Conservation (phyloP, 2,888 invertebrate genomes). For the Protophormia terraenovae region DNA sequence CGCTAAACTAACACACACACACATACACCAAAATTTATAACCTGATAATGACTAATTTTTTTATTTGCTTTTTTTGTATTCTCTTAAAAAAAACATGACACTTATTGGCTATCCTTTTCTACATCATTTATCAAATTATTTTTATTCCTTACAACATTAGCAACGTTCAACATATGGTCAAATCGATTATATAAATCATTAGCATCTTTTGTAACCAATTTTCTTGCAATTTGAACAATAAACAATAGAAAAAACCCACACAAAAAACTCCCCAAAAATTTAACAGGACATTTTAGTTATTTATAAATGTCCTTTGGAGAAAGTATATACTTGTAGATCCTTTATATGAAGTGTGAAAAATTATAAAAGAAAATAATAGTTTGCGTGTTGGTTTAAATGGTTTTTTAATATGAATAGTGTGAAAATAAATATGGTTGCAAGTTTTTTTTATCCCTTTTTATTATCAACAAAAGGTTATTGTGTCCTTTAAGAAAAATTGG, state of each 20-base stretch:
- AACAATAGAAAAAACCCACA: constrained; percentile 22
- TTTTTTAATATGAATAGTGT: constrained; percentile 77
- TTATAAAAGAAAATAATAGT: constrained; percentile 14
- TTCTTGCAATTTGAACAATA: constrained; percentile 72
- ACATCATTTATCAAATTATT: constrained; percentile 57
- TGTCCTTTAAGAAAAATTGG: constrained; percentile 8
- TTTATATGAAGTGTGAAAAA: constrained; percentile 60
- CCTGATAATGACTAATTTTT: constrained; percentile 31
- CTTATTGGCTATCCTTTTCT: constrained; percentile 68
- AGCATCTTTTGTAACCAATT: constrained; percentile 80
- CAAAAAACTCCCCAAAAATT: constrained; percentile 26
- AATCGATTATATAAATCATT: constrained; percentile 81
- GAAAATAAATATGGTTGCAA: constrained; percentile 68
- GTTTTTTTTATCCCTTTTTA: constrained; percentile 53
- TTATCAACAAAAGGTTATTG: constrained; percentile 14
- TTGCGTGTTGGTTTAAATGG: constrained; percentile 76
- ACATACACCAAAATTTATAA: neutral
- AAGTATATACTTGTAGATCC: constrained; percentile 46
- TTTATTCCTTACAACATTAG: constrained; percentile 21
- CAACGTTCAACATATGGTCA: constrained; percentile 78
- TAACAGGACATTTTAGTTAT: constrained; percentile 27
- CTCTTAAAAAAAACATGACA: constrained; percentile 64
- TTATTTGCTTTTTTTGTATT: neutral
- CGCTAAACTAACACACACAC: neutral
- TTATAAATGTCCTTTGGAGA: constrained; percentile 38